These are phyloP conservation scores for Pseudococcus viburni DNA, from an alignment of 2,888 invertebrate species.

Conservation along the genomic window DNA sequence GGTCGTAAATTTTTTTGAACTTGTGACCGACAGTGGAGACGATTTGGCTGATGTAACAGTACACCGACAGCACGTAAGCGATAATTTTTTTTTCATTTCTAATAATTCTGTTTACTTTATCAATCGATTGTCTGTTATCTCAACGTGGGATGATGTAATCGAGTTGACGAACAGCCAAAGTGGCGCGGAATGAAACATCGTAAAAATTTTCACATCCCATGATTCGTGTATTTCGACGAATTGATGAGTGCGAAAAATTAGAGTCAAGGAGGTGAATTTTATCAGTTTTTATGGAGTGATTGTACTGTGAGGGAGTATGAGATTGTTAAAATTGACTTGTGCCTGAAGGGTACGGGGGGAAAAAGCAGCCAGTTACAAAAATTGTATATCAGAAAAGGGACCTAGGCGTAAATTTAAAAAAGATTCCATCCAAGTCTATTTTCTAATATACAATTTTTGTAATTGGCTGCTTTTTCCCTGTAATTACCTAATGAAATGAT, in stretches of 20 bases:
- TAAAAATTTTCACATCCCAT: not conserved
- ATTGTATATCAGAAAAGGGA: too few species aligned
- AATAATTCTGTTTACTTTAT: conserved; percentile 13
- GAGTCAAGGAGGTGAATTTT: too few species aligned
- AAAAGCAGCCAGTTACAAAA: too few species aligned
- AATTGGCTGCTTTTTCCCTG: too few species aligned
- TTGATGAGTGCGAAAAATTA: not conserved
- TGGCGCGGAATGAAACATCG: not conserved
- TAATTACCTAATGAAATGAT: too few species aligned
- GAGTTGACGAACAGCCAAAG: not conserved
- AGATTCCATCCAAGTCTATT: too few species aligned
- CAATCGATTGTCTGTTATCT: conserved; percentile 26
- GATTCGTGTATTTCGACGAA: not conserved
- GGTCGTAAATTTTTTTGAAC: not conserved
- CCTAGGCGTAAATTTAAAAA: too few species aligned
- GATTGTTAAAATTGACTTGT: too few species aligned
- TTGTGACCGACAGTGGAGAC: not conserved
- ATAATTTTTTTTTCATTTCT: conserved; percentile 3
- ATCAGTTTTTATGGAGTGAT: too few species aligned
- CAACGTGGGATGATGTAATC: conserved; percentile 5
- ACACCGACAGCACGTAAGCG: not conserved
- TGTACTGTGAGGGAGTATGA: too few species aligned
- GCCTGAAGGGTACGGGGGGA: too few species aligned
- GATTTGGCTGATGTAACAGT: conserved; percentile 10
- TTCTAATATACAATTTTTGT: too few species aligned